phyloP scores from a whole-genome alignment of 2,113 vertebrate species.

The Chunga burmeisteri region DNA sequence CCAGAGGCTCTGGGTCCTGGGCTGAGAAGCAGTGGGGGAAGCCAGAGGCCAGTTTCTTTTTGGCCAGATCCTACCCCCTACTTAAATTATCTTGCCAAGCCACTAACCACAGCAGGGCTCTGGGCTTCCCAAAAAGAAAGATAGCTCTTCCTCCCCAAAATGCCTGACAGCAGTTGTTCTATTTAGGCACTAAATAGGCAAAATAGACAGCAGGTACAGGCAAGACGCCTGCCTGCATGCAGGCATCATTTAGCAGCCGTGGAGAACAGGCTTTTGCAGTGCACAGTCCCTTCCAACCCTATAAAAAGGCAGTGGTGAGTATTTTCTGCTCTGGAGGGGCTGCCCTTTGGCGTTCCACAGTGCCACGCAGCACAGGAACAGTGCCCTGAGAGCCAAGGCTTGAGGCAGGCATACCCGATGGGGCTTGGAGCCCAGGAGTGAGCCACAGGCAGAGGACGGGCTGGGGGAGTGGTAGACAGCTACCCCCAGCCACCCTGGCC shows the following conservation, averaged over 20 bases:
- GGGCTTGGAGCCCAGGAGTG: neutral
- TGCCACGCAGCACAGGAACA: neutral
- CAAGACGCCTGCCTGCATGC: fast-evolving
- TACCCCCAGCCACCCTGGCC: fast-evolving
- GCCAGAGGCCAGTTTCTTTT: neutral
- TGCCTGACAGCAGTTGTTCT: neutral
- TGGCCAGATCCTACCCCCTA: neutral
- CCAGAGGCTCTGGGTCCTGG: neutral
- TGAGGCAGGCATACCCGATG: fast-evolving
- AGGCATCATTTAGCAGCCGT: neutral
- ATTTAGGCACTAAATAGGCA: neutral
- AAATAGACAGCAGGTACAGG: neutral
- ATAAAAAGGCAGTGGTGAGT: neutral
- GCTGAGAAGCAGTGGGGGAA: neutral
- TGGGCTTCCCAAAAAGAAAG: neutral
- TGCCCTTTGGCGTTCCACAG: fast-evolving
- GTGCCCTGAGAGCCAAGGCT: neutral
- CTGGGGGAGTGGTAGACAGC: neutral
- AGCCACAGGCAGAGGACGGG: fast-evolving
- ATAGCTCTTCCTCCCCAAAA: neutral
- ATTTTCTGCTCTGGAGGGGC: neutral
- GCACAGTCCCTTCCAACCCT: neutral
- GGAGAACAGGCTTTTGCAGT: neutral
- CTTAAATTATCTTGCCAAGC: neutral
- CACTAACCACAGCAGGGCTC: neutral